Evolutionary conservation across 1,140 invertebrate species (phyloP), one percentile per base, ranked within the genome.

Genomic region (Penaeus chinensis): DNA sequence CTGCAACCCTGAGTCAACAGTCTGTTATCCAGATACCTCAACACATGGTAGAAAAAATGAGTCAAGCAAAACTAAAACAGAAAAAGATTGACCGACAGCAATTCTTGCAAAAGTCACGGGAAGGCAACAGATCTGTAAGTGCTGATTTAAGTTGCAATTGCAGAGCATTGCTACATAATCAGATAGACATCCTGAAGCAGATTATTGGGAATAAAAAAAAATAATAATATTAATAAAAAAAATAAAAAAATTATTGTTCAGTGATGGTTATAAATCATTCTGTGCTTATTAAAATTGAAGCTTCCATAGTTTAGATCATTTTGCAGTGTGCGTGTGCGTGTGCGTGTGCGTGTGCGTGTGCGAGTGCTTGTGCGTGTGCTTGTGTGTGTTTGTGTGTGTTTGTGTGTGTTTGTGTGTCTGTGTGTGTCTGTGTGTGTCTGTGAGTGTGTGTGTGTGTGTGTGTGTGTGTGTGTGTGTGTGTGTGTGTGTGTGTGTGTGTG

Each of bases 61-160:
- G 76, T 37, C 61, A 47, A 62, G 69, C 71, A 61, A 84, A 84
- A 47, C 66, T 27, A 11, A 76, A 76, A 24, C 24, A 65, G 42
- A 87, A 24, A 24, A 81, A 37, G 24, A 74, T 37, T 22, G 47
- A 87, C 20, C 71, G 69, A 47, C 37, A 71, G 32, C 42, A n/a
- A 8, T 20, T 22, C 2, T 5, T 74, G 11, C 24, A 82, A 20
- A 37, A 54, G 24, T 81, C 78, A 54, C 47, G 27, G 61, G 74
- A 11, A 74, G 85, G 85, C 42, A 80, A 87, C 62, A 37, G 54
- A n/a, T 66, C 63, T 71, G 85, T 87, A 81, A 18, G 85, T 87
- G 8, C 18, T 42, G 80, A 24, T 80, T 54, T 7, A n/a, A 20
- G 16, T 77, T 16, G 42, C 3, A 77, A n/a, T 54, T 20, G 32